These are phyloP conservation scores for Desmophyllum pertusum DNA, from an alignment of 92 coral and sea anemone genomes.

Conservation along the genomic window DNA sequence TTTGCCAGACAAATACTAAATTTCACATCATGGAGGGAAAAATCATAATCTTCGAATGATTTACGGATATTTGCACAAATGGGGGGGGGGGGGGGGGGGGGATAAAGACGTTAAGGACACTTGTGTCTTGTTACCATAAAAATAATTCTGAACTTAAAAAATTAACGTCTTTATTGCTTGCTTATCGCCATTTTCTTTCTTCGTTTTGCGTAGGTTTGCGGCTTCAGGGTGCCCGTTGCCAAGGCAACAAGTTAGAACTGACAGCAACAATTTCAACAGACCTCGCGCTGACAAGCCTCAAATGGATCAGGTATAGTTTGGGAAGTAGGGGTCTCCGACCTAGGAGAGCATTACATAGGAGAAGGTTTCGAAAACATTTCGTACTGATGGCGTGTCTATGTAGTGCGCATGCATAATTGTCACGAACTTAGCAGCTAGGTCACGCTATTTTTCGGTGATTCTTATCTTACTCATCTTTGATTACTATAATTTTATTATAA, in stretches of 20 bases:
- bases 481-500: background rate
- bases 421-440: background rate
- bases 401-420: background rate
- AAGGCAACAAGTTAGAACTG: conserved; percentile 84
- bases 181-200: background rate
- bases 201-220: conserved; percentile 71
- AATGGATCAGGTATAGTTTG: conserved; percentile 91
- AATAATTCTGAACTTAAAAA: background rate
- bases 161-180: background rate
- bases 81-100: too few species aligned
- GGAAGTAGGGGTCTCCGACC: background rate
- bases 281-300: conserved; percentile 90
- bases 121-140: too few species aligned
- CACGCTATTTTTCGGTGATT: background rate
- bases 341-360: background rate
- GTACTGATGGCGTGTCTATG: background rate
- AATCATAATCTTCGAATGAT: too few species aligned
- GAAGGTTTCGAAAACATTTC: background rate
- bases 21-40: too few species aligned
- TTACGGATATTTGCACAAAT: too few species aligned
- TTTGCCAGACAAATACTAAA: too few species aligned
- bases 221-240: conserved; percentile 92
- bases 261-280: conserved; percentile 93
- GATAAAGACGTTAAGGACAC: too few species aligned
- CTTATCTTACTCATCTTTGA: background rate